Conservation (phyloP, 1,140 invertebrate genomes). For the Drosophila eugracilis region DNA sequence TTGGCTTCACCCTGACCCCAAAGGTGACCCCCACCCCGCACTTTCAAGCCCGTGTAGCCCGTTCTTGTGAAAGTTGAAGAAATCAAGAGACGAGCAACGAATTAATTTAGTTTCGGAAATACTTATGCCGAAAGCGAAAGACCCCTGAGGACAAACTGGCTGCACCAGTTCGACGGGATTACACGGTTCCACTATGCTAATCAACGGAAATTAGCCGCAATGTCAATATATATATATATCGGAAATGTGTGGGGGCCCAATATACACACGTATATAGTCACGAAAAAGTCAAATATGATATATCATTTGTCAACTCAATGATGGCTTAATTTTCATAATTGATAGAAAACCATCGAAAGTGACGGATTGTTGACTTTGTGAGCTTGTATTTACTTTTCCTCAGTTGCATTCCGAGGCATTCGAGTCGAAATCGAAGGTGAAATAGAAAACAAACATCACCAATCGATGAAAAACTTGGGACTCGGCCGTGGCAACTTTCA, state of each 20-base stretch:
- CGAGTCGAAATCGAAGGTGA: slow-evolving; percentile 46
- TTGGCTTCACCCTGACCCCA: slow-evolving; percentile 66
- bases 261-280: neutral
- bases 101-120: slow-evolving; percentile 31
- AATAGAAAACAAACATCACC: slow-evolving; percentile 49
- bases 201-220: slow-evolving; percentile 34
- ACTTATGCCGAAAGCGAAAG: slow-evolving; percentile 51
- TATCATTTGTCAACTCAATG: slow-evolving; percentile 38
- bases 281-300: slow-evolving; percentile 13
- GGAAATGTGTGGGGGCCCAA: slow-evolving; percentile 14
- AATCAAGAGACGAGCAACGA: slow-evolving; percentile 28
- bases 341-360: slow-evolving; percentile 48
- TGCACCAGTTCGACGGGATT: slow-evolving; percentile 67
- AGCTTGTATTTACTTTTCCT: slow-evolving; percentile 12
- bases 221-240: slow-evolving; percentile 13
- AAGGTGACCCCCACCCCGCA: slow-evolving; percentile 36
- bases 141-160: slow-evolving; percentile 60
- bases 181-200: slow-evolving; percentile 39
- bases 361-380: slow-evolving; percentile 14
- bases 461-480: slow-evolving; percentile 50
- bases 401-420: slow-evolving; percentile 33
- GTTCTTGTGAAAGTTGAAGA: slow-evolving; percentile 74
- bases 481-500: slow-evolving; percentile 47
- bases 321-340: slow-evolving; percentile 53
- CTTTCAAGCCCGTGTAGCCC: slow-evolving; percentile 60